Conservation (phyloP, 1,140 invertebrate species). For the Augochlora pura region DNA sequence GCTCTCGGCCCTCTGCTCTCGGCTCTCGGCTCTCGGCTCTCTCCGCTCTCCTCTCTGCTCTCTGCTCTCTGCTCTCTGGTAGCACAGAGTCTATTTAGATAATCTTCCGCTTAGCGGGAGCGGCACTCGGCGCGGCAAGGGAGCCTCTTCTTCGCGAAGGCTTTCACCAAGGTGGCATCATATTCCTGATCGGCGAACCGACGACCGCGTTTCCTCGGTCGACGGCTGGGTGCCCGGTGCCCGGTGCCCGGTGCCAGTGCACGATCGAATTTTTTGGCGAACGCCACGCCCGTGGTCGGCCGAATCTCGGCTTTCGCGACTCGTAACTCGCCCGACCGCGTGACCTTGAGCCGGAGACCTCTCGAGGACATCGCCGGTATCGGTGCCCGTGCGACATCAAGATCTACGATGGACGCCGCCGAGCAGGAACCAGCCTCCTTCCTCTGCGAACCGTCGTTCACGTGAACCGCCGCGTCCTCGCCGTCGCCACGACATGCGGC, state of each 20-base stretch:
- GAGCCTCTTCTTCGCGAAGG: slow-evolving; percentile 67
- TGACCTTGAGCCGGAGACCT: slow-evolving; percentile 24
- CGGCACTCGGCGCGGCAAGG: slow-evolving; percentile 61
- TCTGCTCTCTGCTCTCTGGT: slow-evolving; percentile 30
- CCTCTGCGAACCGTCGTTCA: background rate
- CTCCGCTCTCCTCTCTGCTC: too few relatives aligned
- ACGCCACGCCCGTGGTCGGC: slow-evolving; percentile 51
- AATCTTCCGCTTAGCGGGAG: slow-evolving; percentile 72
- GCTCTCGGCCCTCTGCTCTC: too few relatives aligned
- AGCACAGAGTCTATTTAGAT: slow-evolving; percentile 72
- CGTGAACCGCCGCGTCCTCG: too few relatives aligned
- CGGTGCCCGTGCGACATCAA: slow-evolving; percentile 31
- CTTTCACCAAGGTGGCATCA: slow-evolving; percentile 70
- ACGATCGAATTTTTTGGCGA: slow-evolving; percentile 59
- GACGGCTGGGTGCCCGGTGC: slow-evolving; percentile 10
- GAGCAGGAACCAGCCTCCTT: background rate
- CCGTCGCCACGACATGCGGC: slow-evolving; percentile 11
- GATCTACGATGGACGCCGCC: slow-evolving; percentile 8
- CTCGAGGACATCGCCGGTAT: slow-evolving; percentile 12
- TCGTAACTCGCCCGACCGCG: slow-evolving; percentile 31
- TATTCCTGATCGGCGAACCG: slow-evolving; percentile 49
- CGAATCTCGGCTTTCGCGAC: background rate
- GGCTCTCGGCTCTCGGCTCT: too few relatives aligned
- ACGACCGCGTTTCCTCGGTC: slow-evolving; percentile 30
- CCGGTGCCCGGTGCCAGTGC: slow-evolving; percentile 37